Evolutionary conservation across 2,113 vertebrate species (phyloP), one percentile per base, ranked within the genome.

Genomic region (Oncorhynchus clarkii): DNA sequence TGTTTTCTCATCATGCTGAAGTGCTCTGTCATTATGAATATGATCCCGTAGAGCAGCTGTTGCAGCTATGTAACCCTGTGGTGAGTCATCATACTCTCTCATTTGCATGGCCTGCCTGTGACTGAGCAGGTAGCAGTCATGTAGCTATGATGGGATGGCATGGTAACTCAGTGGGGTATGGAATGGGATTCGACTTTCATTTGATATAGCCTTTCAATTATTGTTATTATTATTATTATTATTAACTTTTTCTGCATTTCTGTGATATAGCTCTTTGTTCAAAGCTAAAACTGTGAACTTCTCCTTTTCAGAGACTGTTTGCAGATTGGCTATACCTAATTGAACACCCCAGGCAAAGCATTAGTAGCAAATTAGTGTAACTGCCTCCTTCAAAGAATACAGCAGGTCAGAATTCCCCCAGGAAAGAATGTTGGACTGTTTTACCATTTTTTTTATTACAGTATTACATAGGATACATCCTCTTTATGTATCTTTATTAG

Each of bases 11-110:
- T 27, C 34, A 24, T 11, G 18, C 18, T 54, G 22, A 65, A 64
- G 20, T 70, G 54, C 66, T n/a, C 31, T 62, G 18, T 73, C 34
- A 73, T 74, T 64, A 68, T 73, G 54, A 39, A 73, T 64, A 78
- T 69, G 16, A 60, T 48, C 54, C 34, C 2, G 31, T 29, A 34
- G 68, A 54, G 65, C 71, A 70, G 29, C 54, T 69, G 71, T 39
- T 73, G 48, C 4, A 66, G 45, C 29, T 4, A 5, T 64, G 62
- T 70, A 65, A 49, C 51, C 51, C 51, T 54, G 51, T 54, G 3
- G 51, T 45, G 39, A 45, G 3, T 14, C 12, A 72, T 60, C 54
- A 34, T 59, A 3, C 26, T 12, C 26, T 14, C 39, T 70, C 22
- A 71, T 57, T 57, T 54, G n/a, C 22, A 24, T 62, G 18, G 14